Evolutionary conservation across 2,797 vertebrate genomes (phyloP), one percentile per base, ranked within the genome.

Genomic region (Pantherophis vulpinus): DNA sequence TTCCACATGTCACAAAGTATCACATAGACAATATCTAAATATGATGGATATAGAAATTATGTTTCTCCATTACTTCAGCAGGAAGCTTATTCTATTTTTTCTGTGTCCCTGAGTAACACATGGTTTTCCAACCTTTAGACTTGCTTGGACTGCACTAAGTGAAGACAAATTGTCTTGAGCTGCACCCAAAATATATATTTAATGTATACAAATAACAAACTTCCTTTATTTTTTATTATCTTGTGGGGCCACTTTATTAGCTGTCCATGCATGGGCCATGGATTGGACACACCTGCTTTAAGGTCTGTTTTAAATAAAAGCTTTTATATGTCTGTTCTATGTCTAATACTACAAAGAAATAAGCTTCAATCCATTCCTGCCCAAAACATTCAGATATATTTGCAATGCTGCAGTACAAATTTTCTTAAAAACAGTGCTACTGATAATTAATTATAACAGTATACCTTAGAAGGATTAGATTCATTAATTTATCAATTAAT

Each of bases 401-500:
- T 91, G 0, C 93, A 55, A 20, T 91, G 93, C 58, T 47, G 59
- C 27, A 14, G 37, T 87, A 63, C 61, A 47, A 91, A 42, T 54
- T 70, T 92, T 91, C 88, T 91, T 87, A 56, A 89, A 79, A 92
- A 32, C 23, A 94, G 61, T 4, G 0, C 14, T 91, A 51, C n/a
- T 91, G n/a, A 32, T 88, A 6, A 83, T 37, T 16, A 20, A 93
- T 9, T 86, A 32, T 93, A 94, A 95, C 1, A 88, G 0, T 61
- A 32, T 12, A 51, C 55, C 86, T 83, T 12, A 63, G 32, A 91
- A 91, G 92, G 90, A 87, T 70, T 32, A 61, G 9, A 29, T 61
- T 86, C 95, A 96, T 11, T 94, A 70, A 93, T 58, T 42, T 59
- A 56, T 16, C 55, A 56, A 14, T 56, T 56, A 56, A 56, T 56